These are phyloP conservation scores for Microcaecilia unicolor DNA, from an alignment of 2,797 vertebrate species.

Conservation along the genomic window DNA sequence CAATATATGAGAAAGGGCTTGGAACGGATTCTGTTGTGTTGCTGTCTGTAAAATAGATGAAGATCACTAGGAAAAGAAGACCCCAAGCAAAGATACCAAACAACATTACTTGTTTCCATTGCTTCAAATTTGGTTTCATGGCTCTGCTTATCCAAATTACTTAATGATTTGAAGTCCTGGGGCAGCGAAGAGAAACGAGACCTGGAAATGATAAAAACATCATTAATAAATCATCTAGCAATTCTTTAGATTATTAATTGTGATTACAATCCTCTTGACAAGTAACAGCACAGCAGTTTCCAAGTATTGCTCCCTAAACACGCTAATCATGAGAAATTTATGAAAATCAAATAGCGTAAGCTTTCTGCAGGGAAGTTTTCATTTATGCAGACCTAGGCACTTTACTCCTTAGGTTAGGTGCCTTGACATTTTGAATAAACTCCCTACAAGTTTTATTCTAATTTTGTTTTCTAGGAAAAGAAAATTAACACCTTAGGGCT, in stretches of 20 bases:
- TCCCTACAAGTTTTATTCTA: no score
- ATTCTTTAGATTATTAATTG: not conserved
- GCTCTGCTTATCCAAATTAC: conserved; percentile 39
- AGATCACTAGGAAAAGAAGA: conserved; percentile 81
- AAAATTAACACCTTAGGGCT: no score
- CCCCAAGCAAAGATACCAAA: conserved; percentile 86
- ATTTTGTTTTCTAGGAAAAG: no score
- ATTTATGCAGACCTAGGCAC: no score
- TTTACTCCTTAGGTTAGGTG: no score
- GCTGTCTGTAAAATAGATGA: conserved; percentile 88
- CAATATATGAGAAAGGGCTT: conserved; percentile 70
- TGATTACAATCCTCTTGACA: no score
- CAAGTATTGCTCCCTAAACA: no score
- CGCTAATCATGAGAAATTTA: no score
- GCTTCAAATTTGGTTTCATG: conserved; percentile 70
- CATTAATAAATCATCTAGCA: conserved; percentile 8
- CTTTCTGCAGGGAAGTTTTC: no score
- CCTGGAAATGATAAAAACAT: conserved; percentile 43
- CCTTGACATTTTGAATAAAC: no score
- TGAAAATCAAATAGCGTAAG: no score
- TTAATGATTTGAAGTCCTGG: conserved; percentile 20
- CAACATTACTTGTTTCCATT: conserved; percentile 84
- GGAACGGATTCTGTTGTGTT: conserved; percentile 70
- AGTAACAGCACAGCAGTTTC: no score
- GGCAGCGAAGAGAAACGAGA: conserved; percentile 18